Base-by-base conservation (phyloP, 37 sponge, comb jelly and placozoan species). In the Eunapius fragilis region DNA sequence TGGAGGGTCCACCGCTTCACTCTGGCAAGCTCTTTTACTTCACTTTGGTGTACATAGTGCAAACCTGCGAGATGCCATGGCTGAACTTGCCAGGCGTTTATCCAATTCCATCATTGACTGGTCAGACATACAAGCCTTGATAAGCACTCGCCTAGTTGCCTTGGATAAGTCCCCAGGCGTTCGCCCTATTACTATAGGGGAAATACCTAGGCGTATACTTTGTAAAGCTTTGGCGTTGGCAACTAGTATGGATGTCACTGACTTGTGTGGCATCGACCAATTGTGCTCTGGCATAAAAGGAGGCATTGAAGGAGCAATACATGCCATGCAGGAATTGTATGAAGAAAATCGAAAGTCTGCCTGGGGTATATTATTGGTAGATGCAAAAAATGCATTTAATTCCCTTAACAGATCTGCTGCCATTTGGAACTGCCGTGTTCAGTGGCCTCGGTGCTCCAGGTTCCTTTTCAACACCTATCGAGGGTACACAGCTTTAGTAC, bases 221-320 rank as follows among this genome's bases (percentile, higher is more conserved):
- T 37, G 35, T 34, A 80, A 80, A 34, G 70, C 68, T 31, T 22
- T 80, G 69, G 68, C 69, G 14, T 25, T 68, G 19, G 31, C 70
- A 31, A 80, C 31, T 34, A 41, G 41, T 41, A 41, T 41, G 41
- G 68, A 80, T 26, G 69, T 80, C 28, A 23, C 67, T 31, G 69
- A 80, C 31, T 1, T 68, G 25, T 71, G 84, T 73, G 74, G 74
- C 13, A 36, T 24, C 28, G 19, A 28, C 74, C 37, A 74, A 25
- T 69, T 74, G 28, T 77, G 38, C 24, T 14, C 35, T 28, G 74
- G 84, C n/a, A 33, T 73, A 26, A 71, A 73, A 27, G 37, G 45
- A 24, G 84, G 84, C 41, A 83, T 83, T 73, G 74, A 83, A 41
- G 84, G 47, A 30, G 84, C 84, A 73, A 47, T 83, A 14, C 84